Conservation (phyloP, 92 coral and sea anemone genomes). For the Montipora capitata region DNA sequence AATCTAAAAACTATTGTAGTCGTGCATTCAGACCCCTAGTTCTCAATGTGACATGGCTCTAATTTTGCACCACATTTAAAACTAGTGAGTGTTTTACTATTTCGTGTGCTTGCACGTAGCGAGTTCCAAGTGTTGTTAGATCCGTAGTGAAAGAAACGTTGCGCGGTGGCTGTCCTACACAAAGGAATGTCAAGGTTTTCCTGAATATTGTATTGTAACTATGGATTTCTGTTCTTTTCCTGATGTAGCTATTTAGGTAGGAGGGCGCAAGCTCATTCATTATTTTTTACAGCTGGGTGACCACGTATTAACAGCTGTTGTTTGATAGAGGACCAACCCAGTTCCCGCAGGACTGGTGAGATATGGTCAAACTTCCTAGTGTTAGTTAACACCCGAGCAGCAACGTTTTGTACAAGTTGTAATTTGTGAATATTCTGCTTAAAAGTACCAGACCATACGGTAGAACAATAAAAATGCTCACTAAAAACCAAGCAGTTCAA, state of each 20-base stretch:
- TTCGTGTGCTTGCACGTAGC: not conserved
- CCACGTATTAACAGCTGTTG: not conserved
- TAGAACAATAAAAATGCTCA: constrained; percentile 64
- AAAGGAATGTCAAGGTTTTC: not conserved
- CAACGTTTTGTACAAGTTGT: not conserved
- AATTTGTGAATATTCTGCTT: constrained; percentile 60
- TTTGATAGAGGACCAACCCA: not conserved
- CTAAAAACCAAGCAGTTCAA: constrained; percentile 61
- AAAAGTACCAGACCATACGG: constrained; percentile 71
- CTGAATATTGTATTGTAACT: not conserved
- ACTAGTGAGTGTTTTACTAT: no score
- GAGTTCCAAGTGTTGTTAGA: not conserved
- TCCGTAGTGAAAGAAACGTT: not conserved
- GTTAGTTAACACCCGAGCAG: no score
- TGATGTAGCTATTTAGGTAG: not conserved
- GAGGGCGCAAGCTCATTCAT: not conserved
- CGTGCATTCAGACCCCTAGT: no score
- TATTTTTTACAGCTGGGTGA: no score
- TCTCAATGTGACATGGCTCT: no score
- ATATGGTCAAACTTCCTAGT: no score
- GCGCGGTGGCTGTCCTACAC: constrained; percentile 16
- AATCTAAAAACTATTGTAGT: not conserved
- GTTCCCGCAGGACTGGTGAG: no score
- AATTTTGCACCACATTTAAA: no score
- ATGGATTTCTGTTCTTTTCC: constrained; percentile 1